Evolutionary conservation across 2,888 invertebrate species (phyloP).

Genomic region (Papilio gigon): DNA sequence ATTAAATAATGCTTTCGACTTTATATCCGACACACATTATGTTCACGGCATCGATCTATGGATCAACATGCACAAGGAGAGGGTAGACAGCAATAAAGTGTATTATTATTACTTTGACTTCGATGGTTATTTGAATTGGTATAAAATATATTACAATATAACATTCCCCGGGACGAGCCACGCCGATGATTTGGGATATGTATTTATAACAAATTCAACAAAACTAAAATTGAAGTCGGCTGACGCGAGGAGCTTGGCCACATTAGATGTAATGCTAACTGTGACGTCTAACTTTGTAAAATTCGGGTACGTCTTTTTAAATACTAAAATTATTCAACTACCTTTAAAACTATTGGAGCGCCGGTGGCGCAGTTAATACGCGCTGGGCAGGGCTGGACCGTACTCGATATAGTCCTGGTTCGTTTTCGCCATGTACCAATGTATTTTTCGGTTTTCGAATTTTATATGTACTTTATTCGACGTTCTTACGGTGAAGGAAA

Average conservation of each 20-base stretch:
- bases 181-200: constrained; percentile 44
- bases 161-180: constrained; percentile 44
- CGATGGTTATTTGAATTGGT: constrained; percentile 46
- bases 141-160: constrained; percentile 40
- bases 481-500: too few species aligned
- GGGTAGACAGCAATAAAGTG: constrained; percentile 38
- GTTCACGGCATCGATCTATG: constrained; percentile 43
- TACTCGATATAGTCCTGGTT: too few species aligned
- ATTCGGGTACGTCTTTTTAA: constrained; percentile 47
- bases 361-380: too few species aligned
- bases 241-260: constrained; percentile 42
- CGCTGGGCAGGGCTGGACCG: too few species aligned
- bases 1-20: constrained; percentile 42
- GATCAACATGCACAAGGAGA: constrained; percentile 45
- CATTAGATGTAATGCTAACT: constrained; percentile 44
- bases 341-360: not conserved
- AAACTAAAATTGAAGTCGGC: constrained; percentile 40
- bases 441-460: too few species aligned
- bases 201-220: constrained; percentile 44
- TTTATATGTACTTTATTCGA: too few species aligned
- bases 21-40: constrained; percentile 47
- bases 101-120: constrained; percentile 48
- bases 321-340: not conserved
- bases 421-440: too few species aligned
- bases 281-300: constrained; percentile 49